Percentiles rank a stretch among this genome's conserved stretches.
These are phyloP conservation scores for Lucinisca nassula DNA, from an alignment of 2,888 invertebrate species.

Conservation along the genomic window DNA sequence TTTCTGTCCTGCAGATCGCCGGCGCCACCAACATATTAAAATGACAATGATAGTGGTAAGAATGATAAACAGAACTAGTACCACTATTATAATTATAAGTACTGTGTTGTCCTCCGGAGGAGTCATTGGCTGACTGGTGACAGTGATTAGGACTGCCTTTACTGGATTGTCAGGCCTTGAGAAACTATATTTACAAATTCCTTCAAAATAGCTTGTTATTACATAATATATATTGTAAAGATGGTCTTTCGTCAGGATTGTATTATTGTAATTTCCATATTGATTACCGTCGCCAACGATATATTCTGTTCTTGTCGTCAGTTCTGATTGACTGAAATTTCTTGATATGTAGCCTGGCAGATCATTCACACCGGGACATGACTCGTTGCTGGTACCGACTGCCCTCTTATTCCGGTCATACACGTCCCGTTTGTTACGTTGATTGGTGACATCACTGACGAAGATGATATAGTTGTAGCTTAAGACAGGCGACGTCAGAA, in stretches of 20 bases:
- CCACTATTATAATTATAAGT: constrained; percentile 74
- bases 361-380: constrained; percentile 48
- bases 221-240: constrained; percentile 92
- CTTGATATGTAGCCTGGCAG: constrained; percentile 89
- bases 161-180: constrained; percentile 86
- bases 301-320: constrained; percentile 90
- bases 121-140: constrained; percentile 3
- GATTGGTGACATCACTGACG: constrained; percentile 90
- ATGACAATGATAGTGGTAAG: constrained; percentile 73
- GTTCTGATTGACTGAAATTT: constrained; percentile 91
- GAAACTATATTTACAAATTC: constrained; percentile 91
- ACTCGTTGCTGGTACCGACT: constrained; percentile 88
- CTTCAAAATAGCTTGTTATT: constrained; percentile 92
- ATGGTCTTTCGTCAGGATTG: constrained; percentile 91
- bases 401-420: constrained; percentile 86
- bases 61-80: constrained; percentile 74
- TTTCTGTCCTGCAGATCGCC: constrained; percentile 33
- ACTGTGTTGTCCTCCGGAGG: constrained; percentile 36
- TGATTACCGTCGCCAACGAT: constrained; percentile 93
- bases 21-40: constrained; percentile 75
- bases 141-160: constrained; percentile 49
- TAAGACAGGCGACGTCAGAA: constrained; percentile 94
- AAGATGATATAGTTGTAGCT: constrained; percentile 91
- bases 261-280: constrained; percentile 94
- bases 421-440: constrained; percentile 74